Base-by-base conservation (phyloP, 2,888 invertebrate genomes). In the Dioctria rufipes region DNA sequence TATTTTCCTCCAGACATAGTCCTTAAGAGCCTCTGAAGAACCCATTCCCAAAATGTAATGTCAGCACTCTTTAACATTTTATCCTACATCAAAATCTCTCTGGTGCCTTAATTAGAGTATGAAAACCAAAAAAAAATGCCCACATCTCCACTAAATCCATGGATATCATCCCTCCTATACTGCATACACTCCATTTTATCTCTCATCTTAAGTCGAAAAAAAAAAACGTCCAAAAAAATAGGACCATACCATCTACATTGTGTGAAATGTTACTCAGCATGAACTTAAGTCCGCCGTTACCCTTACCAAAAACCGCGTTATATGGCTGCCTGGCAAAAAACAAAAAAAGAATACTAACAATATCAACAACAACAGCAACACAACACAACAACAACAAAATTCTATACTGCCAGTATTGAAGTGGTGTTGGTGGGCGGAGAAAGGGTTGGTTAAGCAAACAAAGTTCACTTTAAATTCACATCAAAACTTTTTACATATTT, bases 391-490 rank as follows among this genome's bases (percentile, higher is more conserved):
- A 42, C 37, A 61, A 75, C 11, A 40, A 65, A 65, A 61, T 75
- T 37, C 13, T 11, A 37, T 25, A 25, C 60, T n/a, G 39, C 42
- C 61, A 42, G 60, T 42, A 60, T 58, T 58, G 58, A 40, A 58
- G 51, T 25, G 25, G 11, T 58, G 73, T 42, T 58, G 42, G 51
- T n/a, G 25, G 37, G 40, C 63, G 6, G 77, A n/a, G 42, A 13
- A 37, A 37, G 63, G 63, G 63, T 37, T 5, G 46, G 43, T 63
- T 46, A 61, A 63, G 77, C 61, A 77, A 77, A 77, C 77, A 77
- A 46, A 77, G 77, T 77, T 77, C 77, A 77, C 77, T 77, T 77
- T 77, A 77, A 77, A 77, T 77, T 77, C 77, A 77, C 77, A 77
- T 77, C 77, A 63, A 77, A 77, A 77, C 63, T 63, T 77, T 77